These are phyloP conservation scores for Edolisoma coerulescens DNA, from an alignment of 2,113 vertebrate genomes.

Conservation along the genomic window DNA sequence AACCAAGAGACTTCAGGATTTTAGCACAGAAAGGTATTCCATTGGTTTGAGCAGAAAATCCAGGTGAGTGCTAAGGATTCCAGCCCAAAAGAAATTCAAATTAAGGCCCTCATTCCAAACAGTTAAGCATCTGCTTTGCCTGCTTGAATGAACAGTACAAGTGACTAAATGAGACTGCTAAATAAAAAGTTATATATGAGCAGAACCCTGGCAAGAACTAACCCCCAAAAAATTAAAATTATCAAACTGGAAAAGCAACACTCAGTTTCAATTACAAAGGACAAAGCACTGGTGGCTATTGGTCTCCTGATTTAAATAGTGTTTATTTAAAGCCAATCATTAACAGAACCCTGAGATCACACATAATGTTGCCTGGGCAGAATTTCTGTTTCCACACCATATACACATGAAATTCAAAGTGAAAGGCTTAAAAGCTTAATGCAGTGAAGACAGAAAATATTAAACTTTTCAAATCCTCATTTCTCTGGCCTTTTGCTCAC, in stretches of 20 bases:
- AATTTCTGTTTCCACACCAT: background rate
- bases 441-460: background rate
- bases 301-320: background rate
- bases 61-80: background rate
- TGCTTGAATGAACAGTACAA: background rate
- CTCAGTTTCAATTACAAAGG: background rate
- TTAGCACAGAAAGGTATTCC: background rate
- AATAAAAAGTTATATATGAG: background rate
- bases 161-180: background rate
- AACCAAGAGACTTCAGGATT: background rate
- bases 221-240: background rate
- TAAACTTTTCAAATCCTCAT: slow-evolving; percentile 21
- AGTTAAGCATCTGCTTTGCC: background rate
- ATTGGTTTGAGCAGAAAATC: background rate
- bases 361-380: background rate
- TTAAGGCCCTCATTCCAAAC: background rate
- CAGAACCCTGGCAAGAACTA: background rate
- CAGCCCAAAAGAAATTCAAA: background rate
- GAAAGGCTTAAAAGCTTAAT: slow-evolving; percentile 19
- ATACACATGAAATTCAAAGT: background rate
- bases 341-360: background rate
- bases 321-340: background rate
- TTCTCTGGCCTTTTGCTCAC: slow-evolving; percentile 48
- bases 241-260: background rate
- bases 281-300: background rate